Conservation (phyloP, 2,888 invertebrate genomes). For the Cosmia trapezina region DNA sequence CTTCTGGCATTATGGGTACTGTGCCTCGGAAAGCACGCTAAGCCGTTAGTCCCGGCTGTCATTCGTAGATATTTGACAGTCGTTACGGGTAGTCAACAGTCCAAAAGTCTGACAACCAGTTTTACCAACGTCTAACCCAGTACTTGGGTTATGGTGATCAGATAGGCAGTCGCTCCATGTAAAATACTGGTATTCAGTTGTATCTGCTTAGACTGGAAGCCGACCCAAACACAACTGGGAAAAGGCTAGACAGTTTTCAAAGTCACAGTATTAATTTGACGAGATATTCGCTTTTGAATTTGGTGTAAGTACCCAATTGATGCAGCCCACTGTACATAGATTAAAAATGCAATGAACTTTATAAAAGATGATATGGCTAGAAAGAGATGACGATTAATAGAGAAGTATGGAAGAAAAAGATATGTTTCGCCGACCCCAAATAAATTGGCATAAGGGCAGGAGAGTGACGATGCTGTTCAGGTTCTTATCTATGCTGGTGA, state of each 20-base stretch:
- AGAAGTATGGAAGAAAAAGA: not conserved
- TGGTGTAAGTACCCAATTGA: not conserved
- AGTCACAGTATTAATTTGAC: not conserved
- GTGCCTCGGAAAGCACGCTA: too few species aligned
- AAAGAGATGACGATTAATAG: not conserved
- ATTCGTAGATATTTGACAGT: not conserved
- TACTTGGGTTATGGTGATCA: not conserved
- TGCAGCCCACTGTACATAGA: too few species aligned
- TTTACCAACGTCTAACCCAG: not conserved
- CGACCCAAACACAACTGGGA: not conserved
- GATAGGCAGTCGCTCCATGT: not conserved
- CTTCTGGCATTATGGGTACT: not conserved
- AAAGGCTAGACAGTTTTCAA: not conserved
- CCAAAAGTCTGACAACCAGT: not conserved
- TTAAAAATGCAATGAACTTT: not conserved
- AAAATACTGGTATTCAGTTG: not conserved
- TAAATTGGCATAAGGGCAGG: not conserved
- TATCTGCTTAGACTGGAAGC: not conserved
- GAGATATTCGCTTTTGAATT: not conserved
- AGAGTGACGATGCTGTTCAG: not conserved
- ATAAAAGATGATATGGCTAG: not conserved
- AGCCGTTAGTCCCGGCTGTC: not conserved
- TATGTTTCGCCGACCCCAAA: not conserved
- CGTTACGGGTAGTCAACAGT: not conserved
- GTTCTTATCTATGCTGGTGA: not conserved